Evolutionary conservation across 35 echinoderm and acorn worm species (phyloP), one percentile per base, ranked within the genome.

Genomic region (Strongylocentrotus purpuratus): DNA sequence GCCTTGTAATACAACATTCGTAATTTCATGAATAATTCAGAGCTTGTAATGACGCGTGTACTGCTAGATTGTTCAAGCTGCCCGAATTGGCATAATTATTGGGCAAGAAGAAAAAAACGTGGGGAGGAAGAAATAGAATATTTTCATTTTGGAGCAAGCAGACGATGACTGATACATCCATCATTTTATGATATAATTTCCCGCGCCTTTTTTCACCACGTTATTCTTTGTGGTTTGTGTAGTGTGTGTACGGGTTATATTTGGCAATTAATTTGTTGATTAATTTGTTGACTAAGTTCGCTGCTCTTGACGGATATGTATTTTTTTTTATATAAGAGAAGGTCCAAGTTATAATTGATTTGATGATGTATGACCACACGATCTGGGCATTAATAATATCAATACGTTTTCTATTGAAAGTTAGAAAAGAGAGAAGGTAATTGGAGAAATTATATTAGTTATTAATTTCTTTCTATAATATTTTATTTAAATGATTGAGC

Each of bases 1-100:
- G 28, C 20, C 65, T 78, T 22, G 65, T 78, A 28, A 22, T 28
- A 78, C 65, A 22, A 78, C 65, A 28, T 78, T 78, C 65, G 65
- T 78, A 78, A 78, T 78, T 78, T 78, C 65, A 78, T 78, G 65
- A 78, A 78, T 78, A 78, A 78, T 78, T 78, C 65, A 78, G 20
- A 18, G 20, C 28, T 78, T 78, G 65, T 78, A 78, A 78, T 28
- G 65, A n/a, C 65, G 65, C 65, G 65, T 78, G 65, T 78, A 78
- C 25, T 31, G 65, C 28, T 22, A 28, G 65, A 78, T 78, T n/a
- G 65, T 25, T 28, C 20, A 78, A 78, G 65, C 65, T 78, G 65
- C 22, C 65, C 28, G 65, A 78, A 78, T 78, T 78, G 65, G 65
- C 65, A 78, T 78, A 78, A 78, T 78, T 78, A 78, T 78, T n/a